A percentile compares a stretch with the other conserved stretches of the same genome.
These are phyloP conservation scores for Aulostomus chinensis DNA, from an alignment of 2,797 vertebrate species.

Conservation along the genomic window DNA sequence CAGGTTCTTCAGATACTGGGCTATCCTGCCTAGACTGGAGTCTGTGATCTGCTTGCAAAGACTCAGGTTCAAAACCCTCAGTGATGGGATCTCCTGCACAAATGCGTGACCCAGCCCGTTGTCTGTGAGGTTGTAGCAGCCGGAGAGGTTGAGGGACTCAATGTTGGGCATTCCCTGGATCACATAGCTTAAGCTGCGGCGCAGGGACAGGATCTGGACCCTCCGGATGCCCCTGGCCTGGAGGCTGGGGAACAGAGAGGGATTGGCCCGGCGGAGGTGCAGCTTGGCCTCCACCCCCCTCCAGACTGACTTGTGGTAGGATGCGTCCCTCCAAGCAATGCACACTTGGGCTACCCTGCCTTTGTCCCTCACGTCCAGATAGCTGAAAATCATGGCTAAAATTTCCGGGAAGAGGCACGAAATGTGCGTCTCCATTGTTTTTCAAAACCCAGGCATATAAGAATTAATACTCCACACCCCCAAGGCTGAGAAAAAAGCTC, in stretches of 20 bases:
- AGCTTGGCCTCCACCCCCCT: slow-evolving; percentile 97
- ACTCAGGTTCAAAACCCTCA: slow-evolving; percentile 94
- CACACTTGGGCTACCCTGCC: slow-evolving; percentile 96
- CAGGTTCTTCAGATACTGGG: slow-evolving; percentile 96
- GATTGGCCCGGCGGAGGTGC: slow-evolving; percentile 96
- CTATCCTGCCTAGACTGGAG: slow-evolving; percentile 96
- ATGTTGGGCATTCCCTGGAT: slow-evolving; percentile 98
- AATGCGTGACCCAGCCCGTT: slow-evolving; percentile 98
- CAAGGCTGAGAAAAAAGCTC: slow-evolving; percentile 52
- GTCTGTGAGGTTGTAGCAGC: slow-evolving; percentile 98
- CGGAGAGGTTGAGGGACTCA: slow-evolving; percentile 97
- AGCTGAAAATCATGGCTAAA: slow-evolving; percentile 97
- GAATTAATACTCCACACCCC: slow-evolving; percentile 75
- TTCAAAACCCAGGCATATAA: slow-evolving; percentile 78
- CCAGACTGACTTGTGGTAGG: slow-evolving; percentile 98
- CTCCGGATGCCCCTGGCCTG: slow-evolving; percentile 94
- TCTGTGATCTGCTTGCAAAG: slow-evolving; percentile 99
- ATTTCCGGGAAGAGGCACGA: slow-evolving; percentile 98
- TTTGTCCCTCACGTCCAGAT: slow-evolving; percentile 97
- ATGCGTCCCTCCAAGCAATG: slow-evolving; percentile 95
- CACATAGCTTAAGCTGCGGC: slow-evolving; percentile 97
- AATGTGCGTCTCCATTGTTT: slow-evolving; percentile 95
- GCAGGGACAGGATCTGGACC: slow-evolving; percentile 95
- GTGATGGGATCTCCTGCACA: slow-evolving; percentile 94
- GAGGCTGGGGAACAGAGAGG: slow-evolving; percentile 97